Evolutionary conservation across 2,797 vertebrate species (phyloP), one percentile per base, ranked within the genome.

Genomic region (Onychomys leucogaster): DNA sequence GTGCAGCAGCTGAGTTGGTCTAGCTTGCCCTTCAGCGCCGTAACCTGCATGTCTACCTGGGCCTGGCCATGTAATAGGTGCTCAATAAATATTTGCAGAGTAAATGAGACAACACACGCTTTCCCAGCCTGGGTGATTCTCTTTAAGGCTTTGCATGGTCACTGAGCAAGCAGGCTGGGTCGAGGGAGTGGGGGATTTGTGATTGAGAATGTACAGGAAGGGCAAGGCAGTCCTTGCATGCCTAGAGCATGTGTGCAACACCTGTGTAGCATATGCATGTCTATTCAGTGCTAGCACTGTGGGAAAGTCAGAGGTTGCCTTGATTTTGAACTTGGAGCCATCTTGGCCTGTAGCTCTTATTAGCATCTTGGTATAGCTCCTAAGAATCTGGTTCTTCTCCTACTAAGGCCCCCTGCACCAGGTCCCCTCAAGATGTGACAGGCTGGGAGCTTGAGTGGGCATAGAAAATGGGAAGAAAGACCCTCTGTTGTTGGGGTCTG

Each of bases 81-180:
- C 69, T 96, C 85, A n/a, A 12, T 89, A 87, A 95, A 91, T 65
- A 96, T 93, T 93, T 59, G 63, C 95, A 75, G 76, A 93, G 75
- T 46, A 93, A 87, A 88, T 85, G 84, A 94, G 43, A 67, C 65
- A 55, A 49, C 77, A 43, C 25, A 3, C 2, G 27, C n/a, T 49
- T 27, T 46, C 61, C 69, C 23, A 0, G 43, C 59, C 71, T 63
- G 0, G 0, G 55, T 2, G 59, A 69, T 49, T 85, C 67, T 91
- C n/a, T 43, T n/a, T 9, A 49, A 59, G 34, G 41, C 81, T 94
- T 63, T 81, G 34, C 65, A 32, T 41, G 63, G 17, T 67, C 55
- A 1, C 12, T 1, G 17, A 78, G 67, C n/a, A 17, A 94, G 49
- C 55, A 13, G n/a, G 41, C 13, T 43, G 49, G 81, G 61, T 13